These are phyloP conservation scores for Reticulitermes speratus DNA, from an alignment of 1,140 invertebrate species.

Conservation along the genomic window DNA sequence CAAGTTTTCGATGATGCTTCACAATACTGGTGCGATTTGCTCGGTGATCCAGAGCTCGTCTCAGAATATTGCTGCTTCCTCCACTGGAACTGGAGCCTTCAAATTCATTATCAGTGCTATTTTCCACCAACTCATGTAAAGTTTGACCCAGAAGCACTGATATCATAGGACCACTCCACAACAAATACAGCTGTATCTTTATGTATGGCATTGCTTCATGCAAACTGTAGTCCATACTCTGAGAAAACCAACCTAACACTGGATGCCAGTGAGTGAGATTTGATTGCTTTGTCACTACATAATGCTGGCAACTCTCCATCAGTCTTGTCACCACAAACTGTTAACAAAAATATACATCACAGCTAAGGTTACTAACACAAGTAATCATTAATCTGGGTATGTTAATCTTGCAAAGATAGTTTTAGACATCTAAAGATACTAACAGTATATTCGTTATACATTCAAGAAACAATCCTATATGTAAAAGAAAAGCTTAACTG, in stretches of 20 bases:
- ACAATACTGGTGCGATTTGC: constrained; percentile 32
- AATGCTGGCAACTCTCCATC: constrained; percentile 80
- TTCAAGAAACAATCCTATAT: too few species aligned
- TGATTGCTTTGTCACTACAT: constrained; percentile 81
- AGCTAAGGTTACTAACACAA: neutral
- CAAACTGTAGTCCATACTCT: constrained; percentile 77
- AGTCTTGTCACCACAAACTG: constrained; percentile 78
- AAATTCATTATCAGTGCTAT: neutral
- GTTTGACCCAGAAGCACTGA: constrained; percentile 48
- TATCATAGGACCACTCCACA: constrained; percentile 78
- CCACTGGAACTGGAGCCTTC: constrained; percentile 19
- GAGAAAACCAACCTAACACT: constrained; percentile 94
- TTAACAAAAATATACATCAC: constrained; percentile 37
- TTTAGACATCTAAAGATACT: too few species aligned
- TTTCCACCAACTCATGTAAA: constrained; percentile 45
- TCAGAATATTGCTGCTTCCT: constrained; percentile 28
- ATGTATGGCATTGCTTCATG: constrained; percentile 80
- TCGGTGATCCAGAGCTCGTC: constrained; percentile 33
- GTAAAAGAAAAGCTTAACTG: too few species aligned
- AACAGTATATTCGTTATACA: too few species aligned
- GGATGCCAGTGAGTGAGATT: constrained; percentile 96
- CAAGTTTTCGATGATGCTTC: constrained; percentile 63
- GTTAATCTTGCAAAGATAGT: too few species aligned
- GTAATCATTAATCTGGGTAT: neutral
- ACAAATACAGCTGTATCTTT: constrained; percentile 75